Conservation (phyloP, 1,140 invertebrate species). For the Pantala flavescens region DNA sequence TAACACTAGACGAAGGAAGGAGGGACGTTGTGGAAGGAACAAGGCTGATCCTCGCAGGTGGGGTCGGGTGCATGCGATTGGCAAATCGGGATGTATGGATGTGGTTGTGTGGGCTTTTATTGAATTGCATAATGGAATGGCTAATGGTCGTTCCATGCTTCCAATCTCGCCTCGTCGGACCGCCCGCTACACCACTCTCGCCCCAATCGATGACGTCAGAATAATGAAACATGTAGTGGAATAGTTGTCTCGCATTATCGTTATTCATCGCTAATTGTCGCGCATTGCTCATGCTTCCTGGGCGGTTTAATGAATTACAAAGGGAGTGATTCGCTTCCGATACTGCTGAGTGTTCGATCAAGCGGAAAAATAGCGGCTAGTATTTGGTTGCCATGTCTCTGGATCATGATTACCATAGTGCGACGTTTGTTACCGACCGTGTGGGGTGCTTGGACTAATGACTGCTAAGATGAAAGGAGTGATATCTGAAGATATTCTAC, state of each 20-base stretch:
- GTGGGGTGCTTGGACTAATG: no score
- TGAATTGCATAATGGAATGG: constrained; percentile 9
- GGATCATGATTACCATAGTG: no score
- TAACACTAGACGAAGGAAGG: neutral
- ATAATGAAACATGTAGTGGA: neutral
- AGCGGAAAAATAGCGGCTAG: no score
- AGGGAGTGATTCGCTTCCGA: no score
- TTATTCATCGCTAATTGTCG: constrained; percentile 1
- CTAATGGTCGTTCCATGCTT: constrained; percentile 4
- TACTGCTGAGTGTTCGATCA: no score
- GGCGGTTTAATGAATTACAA: no score
- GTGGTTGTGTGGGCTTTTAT: neutral
- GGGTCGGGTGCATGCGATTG: neutral
- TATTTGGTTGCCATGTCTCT: no score
- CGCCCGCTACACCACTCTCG: neutral
- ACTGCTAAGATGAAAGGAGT: no score
- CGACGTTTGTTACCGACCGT: no score
- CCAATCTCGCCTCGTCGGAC: neutral
- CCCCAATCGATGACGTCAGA: neutral
- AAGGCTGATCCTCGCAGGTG: neutral
- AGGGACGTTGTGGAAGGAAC: neutral
- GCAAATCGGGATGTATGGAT: neutral
- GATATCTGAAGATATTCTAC: no score
- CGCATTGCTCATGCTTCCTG: no score
- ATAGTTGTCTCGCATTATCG: neutral